Percentiles rank a stretch among this genome's conserved stretches.
Conservation (phyloP, 2,888 invertebrate genomes). For the Drosophila mimetica region DNA sequence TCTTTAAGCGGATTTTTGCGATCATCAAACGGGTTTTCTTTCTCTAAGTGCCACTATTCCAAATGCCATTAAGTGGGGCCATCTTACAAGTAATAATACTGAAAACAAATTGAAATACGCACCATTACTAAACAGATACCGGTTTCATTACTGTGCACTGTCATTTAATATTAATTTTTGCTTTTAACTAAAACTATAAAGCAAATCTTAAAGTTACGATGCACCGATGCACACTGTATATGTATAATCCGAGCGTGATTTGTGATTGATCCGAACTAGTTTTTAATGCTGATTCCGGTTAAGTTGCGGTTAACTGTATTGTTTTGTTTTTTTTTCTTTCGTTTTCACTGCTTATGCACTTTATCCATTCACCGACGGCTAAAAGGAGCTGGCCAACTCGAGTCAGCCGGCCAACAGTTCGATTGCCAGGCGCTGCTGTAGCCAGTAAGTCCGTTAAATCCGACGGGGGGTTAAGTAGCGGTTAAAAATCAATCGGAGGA, state of each 20-base stretch:
- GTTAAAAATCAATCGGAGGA: constrained; percentile 15
- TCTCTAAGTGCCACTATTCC: constrained; percentile 22
- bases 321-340: background rate
- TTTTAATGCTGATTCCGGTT: constrained; percentile 5
- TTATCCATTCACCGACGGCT: constrained; percentile 57
- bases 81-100: constrained; percentile 14
- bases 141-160: constrained; percentile 84
- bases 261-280: constrained; percentile 6
- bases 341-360: constrained; percentile 14
- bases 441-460: constrained; percentile 25
- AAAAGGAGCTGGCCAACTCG: constrained; percentile 15
- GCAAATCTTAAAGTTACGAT: constrained; percentile 45
- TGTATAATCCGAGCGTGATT: constrained; percentile 15
- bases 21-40: constrained; percentile 16
- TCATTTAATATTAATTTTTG: constrained; percentile 81
- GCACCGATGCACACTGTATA: constrained; percentile 23
- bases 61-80: constrained; percentile 6
- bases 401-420: constrained; percentile 15
- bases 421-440: constrained; percentile 8
- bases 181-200: constrained; percentile 68
- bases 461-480: constrained; percentile 10
- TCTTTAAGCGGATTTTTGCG: background rate
- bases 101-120: constrained; percentile 63
- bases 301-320: background rate
- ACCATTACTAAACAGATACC: constrained; percentile 84